A percentile compares a stretch with the other conserved stretches of the same genome.
Conservation (phyloP, 2,888 invertebrate species). For the Caenorhabditis uteleia region DNA sequence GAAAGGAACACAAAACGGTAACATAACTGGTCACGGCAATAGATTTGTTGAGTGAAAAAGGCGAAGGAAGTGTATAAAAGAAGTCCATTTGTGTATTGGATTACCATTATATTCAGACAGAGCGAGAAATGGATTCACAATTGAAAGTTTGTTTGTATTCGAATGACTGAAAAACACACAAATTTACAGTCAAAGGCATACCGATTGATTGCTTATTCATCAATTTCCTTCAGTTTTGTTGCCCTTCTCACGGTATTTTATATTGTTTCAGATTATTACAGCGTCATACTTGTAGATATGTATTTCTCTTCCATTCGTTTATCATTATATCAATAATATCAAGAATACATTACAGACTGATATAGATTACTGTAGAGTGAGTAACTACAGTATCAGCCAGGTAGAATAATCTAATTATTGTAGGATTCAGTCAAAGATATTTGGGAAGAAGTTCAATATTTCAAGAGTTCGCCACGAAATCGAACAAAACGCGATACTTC, state of each 20-base stretch:
- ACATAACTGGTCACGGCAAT: too few relatives aligned
- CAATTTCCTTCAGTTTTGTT: conserved; percentile 35
- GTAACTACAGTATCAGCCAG: not conserved
- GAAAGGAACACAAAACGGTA: too few relatives aligned
- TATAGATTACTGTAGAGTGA: conserved; percentile 29
- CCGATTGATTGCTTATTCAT: conserved; percentile 34
- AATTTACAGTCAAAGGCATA: conserved; percentile 30
- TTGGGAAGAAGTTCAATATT: conserved; percentile 26
- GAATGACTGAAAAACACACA: too few relatives aligned
- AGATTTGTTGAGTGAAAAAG: too few relatives aligned
- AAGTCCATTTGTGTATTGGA: too few relatives aligned
- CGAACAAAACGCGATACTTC: conserved; percentile 15
- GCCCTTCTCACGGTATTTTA: conserved; percentile 17
- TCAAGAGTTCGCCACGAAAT: conserved; percentile 23
- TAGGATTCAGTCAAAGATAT: conserved; percentile 27
- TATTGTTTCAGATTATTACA: not conserved
- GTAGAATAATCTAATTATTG: not conserved
- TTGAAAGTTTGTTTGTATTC: conserved; percentile 5
- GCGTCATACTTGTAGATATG: conserved; percentile 17
- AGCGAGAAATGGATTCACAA: conserved; percentile 13
- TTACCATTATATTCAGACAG: too few relatives aligned
- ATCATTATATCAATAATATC: conserved; percentile 16
- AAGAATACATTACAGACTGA: conserved; percentile 19
- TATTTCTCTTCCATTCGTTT: conserved; percentile 30
- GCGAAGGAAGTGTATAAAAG: too few relatives aligned